Conservation (phyloP, 2,113 vertebrate species). For the Nipponia nippon region DNA sequence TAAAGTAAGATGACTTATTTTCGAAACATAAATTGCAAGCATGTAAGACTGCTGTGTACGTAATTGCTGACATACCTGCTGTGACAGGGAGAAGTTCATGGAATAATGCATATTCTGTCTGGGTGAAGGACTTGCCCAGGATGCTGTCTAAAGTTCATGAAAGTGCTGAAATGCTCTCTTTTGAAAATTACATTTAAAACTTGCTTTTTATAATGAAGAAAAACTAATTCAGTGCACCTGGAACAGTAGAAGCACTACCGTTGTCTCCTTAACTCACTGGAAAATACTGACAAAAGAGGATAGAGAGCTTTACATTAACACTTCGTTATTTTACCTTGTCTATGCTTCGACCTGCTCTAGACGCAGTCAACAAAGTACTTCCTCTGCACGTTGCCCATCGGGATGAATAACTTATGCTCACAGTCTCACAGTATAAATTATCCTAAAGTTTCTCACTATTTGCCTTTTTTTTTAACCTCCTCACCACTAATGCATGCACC, state of each 20-base stretch:
- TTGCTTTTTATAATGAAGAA: not conserved
- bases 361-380: not conserved
- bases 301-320: not conserved
- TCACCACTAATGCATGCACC: not conserved
- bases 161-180: not conserved
- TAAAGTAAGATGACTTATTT: not conserved
- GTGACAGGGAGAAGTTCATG: not conserved
- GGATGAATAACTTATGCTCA: not conserved
- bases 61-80: not conserved
- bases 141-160: not conserved
- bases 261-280: not conserved
- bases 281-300: not conserved
- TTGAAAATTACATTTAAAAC: not conserved
- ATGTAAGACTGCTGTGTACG: not conserved
- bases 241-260: not conserved
- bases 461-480: not conserved
- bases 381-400: not conserved
- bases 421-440: not conserved
- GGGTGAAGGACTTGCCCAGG: not conserved
- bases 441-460: not conserved
- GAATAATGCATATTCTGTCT: not conserved
- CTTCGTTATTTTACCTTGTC: not conserved
- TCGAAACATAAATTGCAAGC: not conserved
- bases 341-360: not conserved
- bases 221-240: not conserved